These are phyloP conservation scores for Neocrepidodera transversa DNA, from an alignment of 2,888 invertebrate genomes.

Conservation along the genomic window DNA sequence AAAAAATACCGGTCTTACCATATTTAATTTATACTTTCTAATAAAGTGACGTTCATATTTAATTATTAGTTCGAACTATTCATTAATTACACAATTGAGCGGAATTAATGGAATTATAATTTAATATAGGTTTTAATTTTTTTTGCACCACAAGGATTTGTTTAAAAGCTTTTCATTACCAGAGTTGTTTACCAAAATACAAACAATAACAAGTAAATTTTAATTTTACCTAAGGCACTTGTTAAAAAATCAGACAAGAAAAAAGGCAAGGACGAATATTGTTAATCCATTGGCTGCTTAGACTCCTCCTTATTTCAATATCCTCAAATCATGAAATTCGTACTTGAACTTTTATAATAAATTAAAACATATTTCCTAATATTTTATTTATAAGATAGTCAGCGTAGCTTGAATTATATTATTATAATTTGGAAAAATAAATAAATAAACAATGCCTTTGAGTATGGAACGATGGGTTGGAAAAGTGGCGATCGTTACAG, in stretches of 20 bases:
- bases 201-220: neutral
- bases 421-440: neutral
- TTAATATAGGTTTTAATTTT: neutral
- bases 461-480: constrained; percentile 67
- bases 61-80: no score
- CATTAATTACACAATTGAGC: no score
- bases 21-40: no score
- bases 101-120: no score
- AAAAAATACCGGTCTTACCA: no score
- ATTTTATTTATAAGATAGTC: neutral
- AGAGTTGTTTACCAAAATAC: neutral
- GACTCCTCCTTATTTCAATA: neutral
- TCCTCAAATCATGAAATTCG: neutral
- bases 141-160: neutral
- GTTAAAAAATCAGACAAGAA: neutral
- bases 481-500: constrained; percentile 69
- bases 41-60: no score
- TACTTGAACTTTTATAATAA: neutral
- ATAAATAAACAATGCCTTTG: constrained; percentile 28
- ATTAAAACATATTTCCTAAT: neutral
- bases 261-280: neutral
- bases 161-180: neutral
- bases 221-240: neutral
- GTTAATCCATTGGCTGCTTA: neutral
- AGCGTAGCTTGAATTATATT: neutral